Evolutionary conservation across 2,888 invertebrate genomes (phyloP).

Genomic region (Hydrotaea cyrtoneurina): DNA sequence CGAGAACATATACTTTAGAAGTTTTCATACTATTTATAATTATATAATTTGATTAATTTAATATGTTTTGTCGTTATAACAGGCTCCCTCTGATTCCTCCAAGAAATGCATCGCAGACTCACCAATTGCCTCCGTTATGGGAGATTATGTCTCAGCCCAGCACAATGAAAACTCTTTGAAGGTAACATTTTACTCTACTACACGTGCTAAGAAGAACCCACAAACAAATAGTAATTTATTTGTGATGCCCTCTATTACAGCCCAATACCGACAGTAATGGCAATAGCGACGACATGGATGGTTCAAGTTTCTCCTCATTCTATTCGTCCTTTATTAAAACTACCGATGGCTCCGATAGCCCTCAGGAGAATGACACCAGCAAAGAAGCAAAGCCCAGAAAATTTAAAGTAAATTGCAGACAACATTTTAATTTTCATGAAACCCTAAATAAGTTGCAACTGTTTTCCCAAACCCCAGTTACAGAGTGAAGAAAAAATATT

Average conservation of each 20-base stretch:
- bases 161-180: slow-evolving; percentile 71
- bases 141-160: slow-evolving; percentile 72
- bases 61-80: slow-evolving; percentile 38
- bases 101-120: slow-evolving; percentile 82
- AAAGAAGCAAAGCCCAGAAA: slow-evolving; percentile 75
- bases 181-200: slow-evolving; percentile 66
- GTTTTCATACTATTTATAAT: too few relatives aligned
- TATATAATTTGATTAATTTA: neutral
- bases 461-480: slow-evolving; percentile 44
- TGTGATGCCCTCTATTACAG: slow-evolving; percentile 60
- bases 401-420: slow-evolving; percentile 72
- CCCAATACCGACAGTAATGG: slow-evolving; percentile 77
- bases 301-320: slow-evolving; percentile 86
- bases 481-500: slow-evolving; percentile 64
- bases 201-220: neutral
- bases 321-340: slow-evolving; percentile 87
- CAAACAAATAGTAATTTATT: slow-evolving; percentile 19
- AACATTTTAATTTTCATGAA: too few relatives aligned
- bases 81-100: slow-evolving; percentile 83
- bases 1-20: too few relatives aligned
- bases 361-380: slow-evolving; percentile 75
- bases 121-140: slow-evolving; percentile 77
- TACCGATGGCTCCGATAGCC: slow-evolving; percentile 82
- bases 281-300: slow-evolving; percentile 82
- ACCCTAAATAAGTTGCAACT: too few relatives aligned